Conservation (phyloP, 2,113 vertebrate genomes). For the Oncorhynchus masou region DNA sequence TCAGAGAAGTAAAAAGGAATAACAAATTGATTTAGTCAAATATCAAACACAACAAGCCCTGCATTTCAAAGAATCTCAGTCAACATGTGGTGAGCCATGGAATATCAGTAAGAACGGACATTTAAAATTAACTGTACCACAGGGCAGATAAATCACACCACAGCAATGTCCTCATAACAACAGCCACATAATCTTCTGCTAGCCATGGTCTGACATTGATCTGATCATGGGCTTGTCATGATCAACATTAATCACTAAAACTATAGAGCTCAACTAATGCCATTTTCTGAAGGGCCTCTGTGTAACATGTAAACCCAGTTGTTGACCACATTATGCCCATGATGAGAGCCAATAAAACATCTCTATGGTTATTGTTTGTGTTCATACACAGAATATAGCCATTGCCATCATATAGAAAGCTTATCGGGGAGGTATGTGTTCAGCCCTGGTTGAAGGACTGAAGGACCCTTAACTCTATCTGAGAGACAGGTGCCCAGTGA, state of each 20-base stretch:
- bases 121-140: background rate
- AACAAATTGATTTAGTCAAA: too few species aligned
- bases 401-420: background rate
- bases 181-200: background rate
- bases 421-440: background rate
- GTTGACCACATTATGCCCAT: too few species aligned
- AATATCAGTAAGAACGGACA: background rate
- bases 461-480: conserved; percentile 7
- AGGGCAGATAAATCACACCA: background rate
- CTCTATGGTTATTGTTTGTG: too few species aligned
- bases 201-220: background rate
- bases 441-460: background rate
- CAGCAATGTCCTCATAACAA: background rate
- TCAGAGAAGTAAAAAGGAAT: background rate
- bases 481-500: background rate
- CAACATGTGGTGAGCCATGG: background rate
- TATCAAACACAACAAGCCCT: background rate
- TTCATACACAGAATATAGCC: background rate
- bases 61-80: background rate
- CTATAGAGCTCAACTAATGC: too few species aligned
- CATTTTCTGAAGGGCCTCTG: too few species aligned
- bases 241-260: background rate
- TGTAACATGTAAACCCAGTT: too few species aligned
- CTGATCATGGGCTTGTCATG: background rate
- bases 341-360: background rate